Evolutionary conservation across 2,888 invertebrate genomes (phyloP).

Genomic region (Tetropium fuscum): DNA sequence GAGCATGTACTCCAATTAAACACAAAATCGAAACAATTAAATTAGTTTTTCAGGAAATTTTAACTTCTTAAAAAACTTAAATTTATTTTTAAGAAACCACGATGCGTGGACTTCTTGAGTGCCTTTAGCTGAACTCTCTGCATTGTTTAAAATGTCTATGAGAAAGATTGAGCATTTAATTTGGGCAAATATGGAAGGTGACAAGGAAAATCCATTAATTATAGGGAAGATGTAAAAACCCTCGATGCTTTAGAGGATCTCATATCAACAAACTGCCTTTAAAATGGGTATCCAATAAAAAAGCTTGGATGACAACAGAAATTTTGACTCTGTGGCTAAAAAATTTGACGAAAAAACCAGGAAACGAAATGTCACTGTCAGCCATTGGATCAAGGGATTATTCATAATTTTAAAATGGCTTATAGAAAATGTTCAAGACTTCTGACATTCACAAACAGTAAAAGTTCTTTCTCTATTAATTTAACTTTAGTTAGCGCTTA

Average conservation of each 20-base stretch:
- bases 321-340: conserved; percentile 21
- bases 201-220: conserved; percentile 25
- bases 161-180: conserved; percentile 33
- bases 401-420: conserved; percentile 19
- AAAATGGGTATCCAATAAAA: conserved; percentile 27
- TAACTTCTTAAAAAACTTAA: too few relatives aligned
- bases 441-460: conserved; percentile 6
- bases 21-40: too few relatives aligned
- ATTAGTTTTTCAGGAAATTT: too few relatives aligned
- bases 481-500: not conserved
- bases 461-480: not conserved
- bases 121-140: too few relatives aligned
- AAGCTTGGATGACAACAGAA: conserved; percentile 31
- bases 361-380: conserved; percentile 23
- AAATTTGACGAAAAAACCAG: conserved; percentile 22
- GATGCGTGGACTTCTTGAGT: too few relatives aligned
- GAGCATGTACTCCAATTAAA: too few relatives aligned
- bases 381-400: conserved; percentile 18
- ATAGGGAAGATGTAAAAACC: conserved; percentile 30
- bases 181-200: conserved; percentile 34
- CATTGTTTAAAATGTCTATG: too few relatives aligned
- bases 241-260: conserved; percentile 28
- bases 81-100: too few relatives aligned
- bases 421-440: conserved; percentile 15
- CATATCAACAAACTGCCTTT: conserved; percentile 25